Percentiles rank a stretch among this genome's conserved stretches.
Conservation (phyloP, 1,140 invertebrate genomes). For the Bombus waltoni region DNA sequence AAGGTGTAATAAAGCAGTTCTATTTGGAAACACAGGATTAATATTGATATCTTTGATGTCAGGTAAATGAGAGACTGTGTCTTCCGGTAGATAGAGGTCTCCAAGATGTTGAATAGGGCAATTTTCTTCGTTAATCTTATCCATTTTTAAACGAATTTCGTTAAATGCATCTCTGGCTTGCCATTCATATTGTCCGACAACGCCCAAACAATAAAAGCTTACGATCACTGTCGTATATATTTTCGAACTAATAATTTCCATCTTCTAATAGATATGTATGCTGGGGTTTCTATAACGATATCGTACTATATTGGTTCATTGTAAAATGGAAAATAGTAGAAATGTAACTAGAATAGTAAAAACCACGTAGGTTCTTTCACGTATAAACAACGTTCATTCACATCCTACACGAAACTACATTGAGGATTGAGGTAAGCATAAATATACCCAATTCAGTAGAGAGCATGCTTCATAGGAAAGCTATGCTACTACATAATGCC, state of each 20-base stretch:
- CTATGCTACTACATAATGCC: conserved; percentile 12
- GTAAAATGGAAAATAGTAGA: neutral
- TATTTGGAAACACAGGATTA: conserved; percentile 97
- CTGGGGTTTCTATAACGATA: neutral
- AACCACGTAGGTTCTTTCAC: neutral
- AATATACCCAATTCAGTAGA: conserved; percentile 38
- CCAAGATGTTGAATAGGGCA: conserved; percentile 93
- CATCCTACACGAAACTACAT: neutral
- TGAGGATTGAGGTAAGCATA: neutral
- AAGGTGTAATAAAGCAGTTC: conserved; percentile 95
- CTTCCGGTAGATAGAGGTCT: conserved; percentile 92
- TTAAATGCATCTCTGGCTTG: conserved; percentile 94
- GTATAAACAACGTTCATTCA: neutral
- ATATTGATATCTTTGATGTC: conserved; percentile 97
- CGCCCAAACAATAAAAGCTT: conserved; percentile 82
- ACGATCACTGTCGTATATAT: conserved; percentile 10
- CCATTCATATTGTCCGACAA: conserved; percentile 93
- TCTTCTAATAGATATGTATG: neutral
- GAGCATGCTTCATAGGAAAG: neutral
- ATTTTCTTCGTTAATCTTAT: conserved; percentile 92
- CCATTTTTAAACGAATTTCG: conserved; percentile 91
- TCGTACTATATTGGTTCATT: neutral
- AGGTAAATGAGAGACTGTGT: conserved; percentile 94
- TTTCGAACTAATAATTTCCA: neutral
- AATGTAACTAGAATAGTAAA: neutral